Percentiles rank a stretch among this genome's conserved stretches.
Evolutionary conservation across 2,797 vertebrate species (phyloP).

Genomic region (Gadopsis marmoratus): DNA sequence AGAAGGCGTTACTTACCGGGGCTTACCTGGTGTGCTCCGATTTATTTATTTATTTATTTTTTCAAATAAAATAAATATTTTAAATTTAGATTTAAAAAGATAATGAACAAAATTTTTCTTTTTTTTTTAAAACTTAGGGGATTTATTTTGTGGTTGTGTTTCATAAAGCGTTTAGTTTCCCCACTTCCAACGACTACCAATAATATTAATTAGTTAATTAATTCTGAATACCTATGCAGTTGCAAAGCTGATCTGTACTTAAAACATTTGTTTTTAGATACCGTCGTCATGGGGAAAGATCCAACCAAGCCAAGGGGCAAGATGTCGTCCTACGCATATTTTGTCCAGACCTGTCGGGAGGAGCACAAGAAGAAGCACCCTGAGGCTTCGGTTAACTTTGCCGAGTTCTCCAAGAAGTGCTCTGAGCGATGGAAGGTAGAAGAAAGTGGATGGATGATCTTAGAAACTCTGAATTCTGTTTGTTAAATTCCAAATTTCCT

Average conservation of each 20-base stretch:
- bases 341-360: slow-evolving; percentile 98
- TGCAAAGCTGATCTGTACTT: neutral
- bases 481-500: neutral
- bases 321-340: slow-evolving; percentile 99
- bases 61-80: neutral
- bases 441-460: no score
- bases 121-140: no score
- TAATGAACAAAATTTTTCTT: neutral
- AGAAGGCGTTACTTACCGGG: neutral
- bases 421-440: slow-evolving; percentile 99
- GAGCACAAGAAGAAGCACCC: slow-evolving; percentile 99
- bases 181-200: neutral
- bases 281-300: slow-evolving; percentile 91
- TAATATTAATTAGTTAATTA: neutral
- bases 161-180: neutral
- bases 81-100: neutral
- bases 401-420: slow-evolving; percentile 99
- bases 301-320: slow-evolving; percentile 96
- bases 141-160: neutral
- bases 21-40: no score
- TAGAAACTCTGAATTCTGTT: neutral
- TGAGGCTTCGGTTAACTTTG: slow-evolving; percentile 96
- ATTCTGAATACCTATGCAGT: neutral
- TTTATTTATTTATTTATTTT: no score
- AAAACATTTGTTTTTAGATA: slow-evolving; percentile 58